Base-by-base conservation (phyloP, 1,140 invertebrate species). In the Panulirus ornatus region DNA sequence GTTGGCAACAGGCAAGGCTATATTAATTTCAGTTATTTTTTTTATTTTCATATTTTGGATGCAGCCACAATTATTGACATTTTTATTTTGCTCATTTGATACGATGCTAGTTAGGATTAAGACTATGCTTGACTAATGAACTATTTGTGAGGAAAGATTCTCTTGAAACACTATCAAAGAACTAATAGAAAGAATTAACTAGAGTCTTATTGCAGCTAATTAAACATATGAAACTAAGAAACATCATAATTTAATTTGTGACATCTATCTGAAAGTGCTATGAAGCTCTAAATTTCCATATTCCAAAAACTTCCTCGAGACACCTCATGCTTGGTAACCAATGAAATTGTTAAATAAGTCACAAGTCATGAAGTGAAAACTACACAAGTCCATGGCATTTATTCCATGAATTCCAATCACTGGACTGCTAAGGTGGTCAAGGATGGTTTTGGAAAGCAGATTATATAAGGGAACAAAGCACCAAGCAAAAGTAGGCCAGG, bases 61-160 rank as follows among this genome's bases (percentile, higher is more conserved):
- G 81, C 81, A 66, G 36, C 51, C 9, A 66, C 58, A 66, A 88
- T 70, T 27, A 79, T 81, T 70, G 54, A 79, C 76, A 51, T 30
- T 34, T 79, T 54, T 88, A 81, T 16, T 58, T 40, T 88, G 36
- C 27, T 70, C 27, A 54, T 3, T 75, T 71, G 14, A 36, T 85
- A 71, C 36, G 27, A 34, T 47, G 42, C 76, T 83, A 89, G 79
- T 81, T 89, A 89, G 58, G 88, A 89, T 89, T 89, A 89, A 47
- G 38, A 47, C 81, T 89, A 89, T 54, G 66, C 47, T 63, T 88
- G 9, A 44, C 88, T 89, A 89, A 89, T 58, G 63, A 83, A 79
- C 88, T 89, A 89, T 36, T 75, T 83, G 66, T 83, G 44, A 88
- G 76, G 51, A 54, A 84, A 58, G 14, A 11, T 71, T 70, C 16